Evolutionary conservation across 1,140 invertebrate species (phyloP).

Genomic region (Bathynomus jamesi): DNA sequence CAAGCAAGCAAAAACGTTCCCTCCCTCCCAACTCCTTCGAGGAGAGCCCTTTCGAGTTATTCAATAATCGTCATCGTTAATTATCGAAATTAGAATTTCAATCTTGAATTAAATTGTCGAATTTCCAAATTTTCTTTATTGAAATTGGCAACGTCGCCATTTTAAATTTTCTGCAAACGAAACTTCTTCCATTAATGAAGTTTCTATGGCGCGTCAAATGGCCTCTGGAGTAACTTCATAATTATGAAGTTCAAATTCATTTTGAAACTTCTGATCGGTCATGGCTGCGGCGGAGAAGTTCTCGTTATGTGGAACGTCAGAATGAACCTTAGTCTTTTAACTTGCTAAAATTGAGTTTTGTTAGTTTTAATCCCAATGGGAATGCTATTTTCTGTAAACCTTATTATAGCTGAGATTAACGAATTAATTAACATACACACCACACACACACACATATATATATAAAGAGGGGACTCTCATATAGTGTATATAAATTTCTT

Average conservation of each 20-base stretch:
- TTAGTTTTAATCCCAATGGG: too few species aligned
- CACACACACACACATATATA: too few species aligned
- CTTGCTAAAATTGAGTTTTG: too few species aligned
- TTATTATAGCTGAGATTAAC: too few species aligned
- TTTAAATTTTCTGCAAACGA: neutral
- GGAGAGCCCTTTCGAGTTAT: neutral
- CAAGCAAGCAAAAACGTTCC: too few species aligned
- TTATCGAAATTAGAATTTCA: slow-evolving; percentile 1
- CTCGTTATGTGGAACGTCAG: too few species aligned
- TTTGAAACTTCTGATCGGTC: neutral
- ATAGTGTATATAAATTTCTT: too few species aligned
- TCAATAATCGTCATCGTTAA: neutral
- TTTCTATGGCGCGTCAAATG: neutral
- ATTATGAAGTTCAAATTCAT: neutral
- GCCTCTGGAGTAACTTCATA: neutral
- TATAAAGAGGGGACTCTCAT: too few species aligned
- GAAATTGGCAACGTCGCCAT: neutral
- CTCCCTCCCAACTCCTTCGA: neutral
- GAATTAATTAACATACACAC: too few species aligned
- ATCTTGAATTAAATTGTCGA: slow-evolving; percentile 1
- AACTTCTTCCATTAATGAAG: neutral
- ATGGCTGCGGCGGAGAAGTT: neutral
- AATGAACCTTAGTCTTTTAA: too few species aligned
- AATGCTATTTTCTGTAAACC: too few species aligned
- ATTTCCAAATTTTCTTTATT: neutral